Evolutionary conservation across 2,888 invertebrate genomes (phyloP).

Genomic region (Drosophila subquinaria): DNA sequence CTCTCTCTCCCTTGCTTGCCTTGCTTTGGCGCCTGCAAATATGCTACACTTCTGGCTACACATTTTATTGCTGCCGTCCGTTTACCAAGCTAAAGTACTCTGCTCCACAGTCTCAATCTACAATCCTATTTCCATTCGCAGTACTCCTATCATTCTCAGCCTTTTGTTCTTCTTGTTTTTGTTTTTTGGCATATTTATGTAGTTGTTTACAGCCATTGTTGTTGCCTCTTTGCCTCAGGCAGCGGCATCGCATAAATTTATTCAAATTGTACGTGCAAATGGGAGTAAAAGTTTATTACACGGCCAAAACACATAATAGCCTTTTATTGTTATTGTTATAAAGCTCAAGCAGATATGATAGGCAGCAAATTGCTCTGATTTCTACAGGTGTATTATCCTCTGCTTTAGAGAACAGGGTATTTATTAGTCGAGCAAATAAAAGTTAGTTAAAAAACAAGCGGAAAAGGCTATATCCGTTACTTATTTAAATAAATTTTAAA

Average conservation of each 20-base stretch:
- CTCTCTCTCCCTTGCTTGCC: not conserved
- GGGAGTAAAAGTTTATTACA: slow-evolving; percentile 59
- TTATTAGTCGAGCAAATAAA: not conserved
- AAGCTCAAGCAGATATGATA: not conserved
- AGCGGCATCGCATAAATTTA: slow-evolving; percentile 65
- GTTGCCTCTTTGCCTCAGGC: slow-evolving; percentile 36
- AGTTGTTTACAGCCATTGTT: slow-evolving; percentile 67
- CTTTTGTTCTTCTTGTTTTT: not conserved
- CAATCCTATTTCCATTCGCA: not conserved
- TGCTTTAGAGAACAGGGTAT: not conserved
- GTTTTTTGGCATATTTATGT: slow-evolving; percentile 63
- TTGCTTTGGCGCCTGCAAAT: slow-evolving; percentile 52
- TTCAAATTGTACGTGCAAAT: slow-evolving; percentile 76
- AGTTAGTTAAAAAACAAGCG: not conserved
- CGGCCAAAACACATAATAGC: slow-evolving; percentile 26
- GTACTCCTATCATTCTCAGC: not conserved
- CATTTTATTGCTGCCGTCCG: slow-evolving; percentile 55
- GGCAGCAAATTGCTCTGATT: not conserved
- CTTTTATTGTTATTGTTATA: slow-evolving; percentile 38
- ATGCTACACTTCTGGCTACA: slow-evolving; percentile 53
- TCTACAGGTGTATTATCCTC: not conserved
- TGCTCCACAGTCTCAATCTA: slow-evolving; percentile 4
- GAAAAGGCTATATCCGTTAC: too few species aligned
- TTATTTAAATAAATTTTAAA: too few species aligned
- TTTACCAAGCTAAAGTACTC: slow-evolving; percentile 13